Percentiles rank a stretch among this genome's conserved stretches.
These are phyloP conservation scores for Zoanthus gigantus DNA, from an alignment of 92 coral and sea anemone species.

Conservation along the genomic window DNA sequence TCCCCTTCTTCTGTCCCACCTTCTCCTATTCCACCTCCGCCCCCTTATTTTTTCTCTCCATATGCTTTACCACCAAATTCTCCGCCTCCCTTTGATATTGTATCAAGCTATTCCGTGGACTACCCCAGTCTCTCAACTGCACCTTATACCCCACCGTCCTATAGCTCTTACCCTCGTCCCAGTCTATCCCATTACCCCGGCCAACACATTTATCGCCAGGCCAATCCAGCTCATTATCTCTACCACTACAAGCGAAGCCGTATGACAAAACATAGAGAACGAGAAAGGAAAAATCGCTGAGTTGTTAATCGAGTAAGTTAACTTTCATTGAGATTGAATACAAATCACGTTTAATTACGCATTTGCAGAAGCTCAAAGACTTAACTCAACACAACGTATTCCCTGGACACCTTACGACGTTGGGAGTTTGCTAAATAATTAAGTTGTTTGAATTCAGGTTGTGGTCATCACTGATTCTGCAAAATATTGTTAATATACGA, in stretches of 20 bases:
- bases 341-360: neutral
- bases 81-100: neutral
- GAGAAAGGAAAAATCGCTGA: neutral
- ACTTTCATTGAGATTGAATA: neutral
- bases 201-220: neutral
- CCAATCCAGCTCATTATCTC: neutral
- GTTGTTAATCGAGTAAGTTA: neutral
- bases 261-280: neutral
- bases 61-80: neutral
- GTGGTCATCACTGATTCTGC: too few species aligned
- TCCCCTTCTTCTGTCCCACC: neutral
- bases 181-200: neutral
- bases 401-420: too few species aligned
- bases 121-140: neutral
- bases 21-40: neutral
- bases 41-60: neutral
- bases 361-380: too few species aligned
- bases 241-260: constrained; percentile 9
- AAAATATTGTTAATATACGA: too few species aligned
- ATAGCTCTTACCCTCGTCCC: neutral
- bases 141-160: neutral
- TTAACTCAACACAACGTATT: too few species aligned
- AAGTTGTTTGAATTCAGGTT: too few species aligned
- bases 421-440: too few species aligned
- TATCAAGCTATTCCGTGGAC: neutral